Conservation (phyloP, 2,888 invertebrate genomes). For the Aphrophora alni region DNA sequence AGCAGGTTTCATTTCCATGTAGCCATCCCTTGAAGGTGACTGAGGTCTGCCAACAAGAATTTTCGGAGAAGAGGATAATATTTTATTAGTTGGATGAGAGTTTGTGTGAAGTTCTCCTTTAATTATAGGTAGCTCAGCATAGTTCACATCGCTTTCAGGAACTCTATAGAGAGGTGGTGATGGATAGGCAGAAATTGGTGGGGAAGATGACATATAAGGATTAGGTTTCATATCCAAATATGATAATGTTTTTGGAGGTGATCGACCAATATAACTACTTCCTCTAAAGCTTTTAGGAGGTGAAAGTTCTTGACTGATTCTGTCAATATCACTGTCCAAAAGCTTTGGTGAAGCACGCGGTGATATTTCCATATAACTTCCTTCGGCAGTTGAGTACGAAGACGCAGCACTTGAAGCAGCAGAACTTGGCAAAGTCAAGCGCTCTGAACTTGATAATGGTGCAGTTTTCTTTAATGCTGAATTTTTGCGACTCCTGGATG, state of each 20-base stretch:
- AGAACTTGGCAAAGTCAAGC: constrained; percentile 45
- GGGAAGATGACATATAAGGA: constrained; percentile 40
- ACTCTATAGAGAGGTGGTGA: constrained; percentile 51
- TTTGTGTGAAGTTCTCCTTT: constrained; percentile 6
- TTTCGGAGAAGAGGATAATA: constrained; percentile 45
- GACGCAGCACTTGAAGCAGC: constrained; percentile 47
- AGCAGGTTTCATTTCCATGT: constrained; percentile 60
- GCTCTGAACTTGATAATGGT: constrained; percentile 42
- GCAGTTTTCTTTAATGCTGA: constrained; percentile 35
- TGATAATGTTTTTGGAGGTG: constrained; percentile 47
- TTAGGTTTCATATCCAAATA: constrained; percentile 42
- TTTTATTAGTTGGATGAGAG: constrained; percentile 55
- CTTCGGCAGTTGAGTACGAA: constrained; percentile 49
- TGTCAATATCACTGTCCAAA: constrained; percentile 34
- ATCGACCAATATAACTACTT: constrained; percentile 45
- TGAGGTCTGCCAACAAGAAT: constrained; percentile 8
- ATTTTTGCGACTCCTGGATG: constrained; percentile 45
- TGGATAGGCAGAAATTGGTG: constrained; percentile 44
- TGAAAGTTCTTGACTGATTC: constrained; percentile 38
- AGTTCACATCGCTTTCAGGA: constrained; percentile 58
- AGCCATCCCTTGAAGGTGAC: constrained; percentile 51
- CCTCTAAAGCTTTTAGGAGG: constrained; percentile 41
- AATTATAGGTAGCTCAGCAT: constrained; percentile 65
- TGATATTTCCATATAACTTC: constrained; percentile 51
- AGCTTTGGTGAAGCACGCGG: constrained; percentile 50